phyloP scores from a whole-genome alignment of 2,888 invertebrate genomes.

The Cheilosia grossa region DNA sequence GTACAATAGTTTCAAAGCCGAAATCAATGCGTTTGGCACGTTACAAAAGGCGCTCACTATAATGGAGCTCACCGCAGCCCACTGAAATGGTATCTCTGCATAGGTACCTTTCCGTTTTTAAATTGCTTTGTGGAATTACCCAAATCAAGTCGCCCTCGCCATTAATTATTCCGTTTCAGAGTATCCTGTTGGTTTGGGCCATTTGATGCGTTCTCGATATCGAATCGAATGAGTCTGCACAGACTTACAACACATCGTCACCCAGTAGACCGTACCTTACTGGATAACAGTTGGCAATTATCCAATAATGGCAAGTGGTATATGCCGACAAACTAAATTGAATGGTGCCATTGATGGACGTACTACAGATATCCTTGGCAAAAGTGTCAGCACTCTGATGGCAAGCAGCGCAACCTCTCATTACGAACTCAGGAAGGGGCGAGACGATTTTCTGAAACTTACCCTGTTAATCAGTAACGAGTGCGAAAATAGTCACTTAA shows the following conservation, averaged over 20 bases:
- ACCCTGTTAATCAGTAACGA: constrained; percentile 56
- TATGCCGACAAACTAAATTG: constrained; percentile 18
- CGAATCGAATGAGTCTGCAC: no score
- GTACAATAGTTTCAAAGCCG: constrained; percentile 46
- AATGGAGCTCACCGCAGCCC: background rate
- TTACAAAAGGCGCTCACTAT: constrained; percentile 26
- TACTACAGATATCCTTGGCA: constrained; percentile 19
- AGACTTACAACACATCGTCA: no score
- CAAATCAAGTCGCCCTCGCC: constrained; percentile 31
- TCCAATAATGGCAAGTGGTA: constrained; percentile 24
- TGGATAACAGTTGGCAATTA: constrained; percentile 29
- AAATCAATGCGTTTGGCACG: constrained; percentile 58
- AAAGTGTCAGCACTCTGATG: constrained; percentile 12
- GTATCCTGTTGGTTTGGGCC: background rate
- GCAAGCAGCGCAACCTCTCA: background rate
- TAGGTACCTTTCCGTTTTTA: background rate
- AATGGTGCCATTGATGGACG: constrained; percentile 9
- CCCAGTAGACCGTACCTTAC: no score
- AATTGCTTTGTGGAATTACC: constrained; percentile 27
- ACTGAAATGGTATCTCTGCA: no score
- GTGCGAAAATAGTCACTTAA: constrained; percentile 55
- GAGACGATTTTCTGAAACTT: constrained; percentile 39
- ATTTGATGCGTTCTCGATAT: no score
- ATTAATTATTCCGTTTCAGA: constrained; percentile 2
- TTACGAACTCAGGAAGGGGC: background rate